A percentile compares a stretch with the other conserved stretches of the same genome.
phyloP scores from a whole-genome alignment of 2,797 vertebrate species.

The Melanogrammus aeglefinus region DNA sequence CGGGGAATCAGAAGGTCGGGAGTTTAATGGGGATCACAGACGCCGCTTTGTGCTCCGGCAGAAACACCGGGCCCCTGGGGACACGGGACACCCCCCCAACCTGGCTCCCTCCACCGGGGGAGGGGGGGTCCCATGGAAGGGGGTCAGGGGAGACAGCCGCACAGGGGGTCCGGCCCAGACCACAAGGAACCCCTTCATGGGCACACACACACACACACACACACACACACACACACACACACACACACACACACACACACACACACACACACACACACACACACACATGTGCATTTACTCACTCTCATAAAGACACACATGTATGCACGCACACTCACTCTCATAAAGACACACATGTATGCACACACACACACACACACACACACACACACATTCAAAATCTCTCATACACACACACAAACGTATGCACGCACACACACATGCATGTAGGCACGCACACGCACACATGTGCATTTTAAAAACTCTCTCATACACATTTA shows the following conservation, averaged over 20 bases:
- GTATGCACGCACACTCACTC: neutral
- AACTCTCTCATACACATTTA: no score
- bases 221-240: neutral
- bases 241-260: conserved; percentile 29
- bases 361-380: conserved; percentile 5
- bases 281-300: neutral
- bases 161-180: conserved; percentile 56
- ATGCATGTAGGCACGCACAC: neutral
- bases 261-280: neutral
- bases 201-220: conserved; percentile 32
- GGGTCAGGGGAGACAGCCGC: conserved; percentile 52
- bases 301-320: neutral
- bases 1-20: conserved; percentile 49
- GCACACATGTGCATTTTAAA: neutral
- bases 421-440: conserved; percentile 13
- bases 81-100: conserved; percentile 54
- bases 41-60: conserved; percentile 69
- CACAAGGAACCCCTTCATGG: conserved; percentile 71
- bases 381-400: no score
- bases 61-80: conserved; percentile 66
- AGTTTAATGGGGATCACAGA: conserved; percentile 74
- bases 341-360: conserved; percentile 26
- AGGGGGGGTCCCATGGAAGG: conserved; percentile 38
- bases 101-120: conserved; percentile 39
- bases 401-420: conserved; percentile 23